Conservation (phyloP, 1,140 invertebrate species). For the Ridgeia piscesae region DNA sequence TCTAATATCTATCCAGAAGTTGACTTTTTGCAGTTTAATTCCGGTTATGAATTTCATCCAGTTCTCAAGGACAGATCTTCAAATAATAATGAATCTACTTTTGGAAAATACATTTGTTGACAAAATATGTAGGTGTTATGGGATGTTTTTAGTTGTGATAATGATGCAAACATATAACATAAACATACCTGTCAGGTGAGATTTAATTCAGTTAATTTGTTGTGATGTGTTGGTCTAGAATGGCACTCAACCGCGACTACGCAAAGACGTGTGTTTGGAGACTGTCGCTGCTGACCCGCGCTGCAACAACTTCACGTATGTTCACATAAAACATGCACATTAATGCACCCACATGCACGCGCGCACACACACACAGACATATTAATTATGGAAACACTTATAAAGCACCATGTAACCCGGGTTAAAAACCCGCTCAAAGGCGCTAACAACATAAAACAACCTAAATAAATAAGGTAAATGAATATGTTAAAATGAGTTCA, state of each 20-base stretch:
- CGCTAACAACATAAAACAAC: no score
- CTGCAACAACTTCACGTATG: slow-evolving; percentile 67
- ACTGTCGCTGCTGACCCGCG: slow-evolving; percentile 65
- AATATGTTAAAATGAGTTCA: no score
- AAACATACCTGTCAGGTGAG: neutral
- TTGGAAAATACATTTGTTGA: neutral
- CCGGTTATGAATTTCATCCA: neutral
- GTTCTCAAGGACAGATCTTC: neutral
- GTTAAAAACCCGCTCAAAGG: no score
- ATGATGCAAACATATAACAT: neutral
- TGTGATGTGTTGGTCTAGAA: slow-evolving; percentile 5
- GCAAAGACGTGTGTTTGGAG: slow-evolving; percentile 74
- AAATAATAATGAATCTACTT: neutral
- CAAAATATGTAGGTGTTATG: neutral
- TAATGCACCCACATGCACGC: neutral
- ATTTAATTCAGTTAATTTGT: neutral
- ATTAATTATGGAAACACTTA: no score
- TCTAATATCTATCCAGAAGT: neutral
- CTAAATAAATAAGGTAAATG: no score
- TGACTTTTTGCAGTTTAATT: slow-evolving; percentile 31
- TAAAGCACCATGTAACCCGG: no score
- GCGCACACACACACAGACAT: neutral
- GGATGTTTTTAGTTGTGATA: neutral
- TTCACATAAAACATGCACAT: neutral
- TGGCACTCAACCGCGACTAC: slow-evolving; percentile 64